phyloP scores from a whole-genome alignment of 2,113 vertebrate genomes.

The Plotosus lineatus region DNA sequence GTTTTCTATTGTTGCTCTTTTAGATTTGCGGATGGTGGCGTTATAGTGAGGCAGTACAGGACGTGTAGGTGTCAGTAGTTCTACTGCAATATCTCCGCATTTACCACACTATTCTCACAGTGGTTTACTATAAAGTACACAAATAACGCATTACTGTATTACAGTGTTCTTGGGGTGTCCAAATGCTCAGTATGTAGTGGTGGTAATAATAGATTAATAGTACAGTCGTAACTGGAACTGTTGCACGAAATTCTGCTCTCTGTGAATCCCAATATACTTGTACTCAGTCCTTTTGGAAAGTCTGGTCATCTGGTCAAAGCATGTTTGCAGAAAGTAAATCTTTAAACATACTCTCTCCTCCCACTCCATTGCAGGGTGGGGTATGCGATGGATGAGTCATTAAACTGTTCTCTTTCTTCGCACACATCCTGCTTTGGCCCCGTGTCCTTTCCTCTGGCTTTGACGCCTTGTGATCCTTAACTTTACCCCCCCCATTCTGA shows the following conservation, averaged over 20 bases:
- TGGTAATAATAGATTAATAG: too few species aligned
- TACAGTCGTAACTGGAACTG: too few species aligned
- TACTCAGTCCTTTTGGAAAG: not conserved
- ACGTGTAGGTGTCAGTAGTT: too few species aligned
- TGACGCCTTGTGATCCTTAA: not conserved
- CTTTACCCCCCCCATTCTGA: not conserved
- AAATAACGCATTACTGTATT: too few species aligned
- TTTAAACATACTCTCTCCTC: not conserved
- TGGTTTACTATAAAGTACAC: too few species aligned
- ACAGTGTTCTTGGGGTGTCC: too few species aligned
- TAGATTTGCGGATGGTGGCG: too few species aligned
- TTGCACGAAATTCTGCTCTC: not conserved
- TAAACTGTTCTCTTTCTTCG: not conserved
- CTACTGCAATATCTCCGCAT: too few species aligned
- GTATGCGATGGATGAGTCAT: conserved; percentile 34
- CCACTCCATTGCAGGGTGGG: not conserved
- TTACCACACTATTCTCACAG: too few species aligned
- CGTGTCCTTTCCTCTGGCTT: conserved; percentile 8
- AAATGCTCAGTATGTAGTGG: too few species aligned
- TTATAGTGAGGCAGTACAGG: too few species aligned
- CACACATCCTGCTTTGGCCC: not conserved
- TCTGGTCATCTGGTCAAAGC: not conserved
- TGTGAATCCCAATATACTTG: not conserved
- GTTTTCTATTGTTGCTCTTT: too few species aligned
- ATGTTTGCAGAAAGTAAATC: not conserved